These are phyloP conservation scores for Gadus chalcogrammus DNA, from an alignment of 2,113 vertebrate species.

Conservation along the genomic window DNA sequence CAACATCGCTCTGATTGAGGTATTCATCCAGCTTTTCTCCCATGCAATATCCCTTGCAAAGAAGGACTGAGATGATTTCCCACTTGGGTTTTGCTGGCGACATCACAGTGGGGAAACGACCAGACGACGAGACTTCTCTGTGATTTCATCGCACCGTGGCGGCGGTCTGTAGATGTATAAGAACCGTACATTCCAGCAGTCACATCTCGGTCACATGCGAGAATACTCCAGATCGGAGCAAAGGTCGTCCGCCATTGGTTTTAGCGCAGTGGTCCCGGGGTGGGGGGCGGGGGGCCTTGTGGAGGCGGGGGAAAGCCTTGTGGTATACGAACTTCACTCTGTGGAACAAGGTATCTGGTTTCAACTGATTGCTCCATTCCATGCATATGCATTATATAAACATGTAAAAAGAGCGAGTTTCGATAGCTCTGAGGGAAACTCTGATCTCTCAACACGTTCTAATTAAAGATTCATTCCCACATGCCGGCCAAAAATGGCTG, in stretches of 20 bases:
- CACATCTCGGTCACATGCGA: not conserved
- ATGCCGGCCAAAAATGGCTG: slow-evolving; percentile 40
- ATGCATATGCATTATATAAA: slow-evolving; percentile 67
- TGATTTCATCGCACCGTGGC: no score
- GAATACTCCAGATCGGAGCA: not conserved
- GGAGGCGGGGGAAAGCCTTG: not conserved
- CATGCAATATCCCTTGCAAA: not conserved
- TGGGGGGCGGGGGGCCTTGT: no score
- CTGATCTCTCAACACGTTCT: slow-evolving; percentile 64
- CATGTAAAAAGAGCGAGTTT: slow-evolving; percentile 47
- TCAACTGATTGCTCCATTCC: slow-evolving; percentile 57
- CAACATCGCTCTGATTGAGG: not conserved
- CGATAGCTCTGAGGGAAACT: slow-evolving; percentile 60
- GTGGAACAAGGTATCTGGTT: slow-evolving; percentile 50
- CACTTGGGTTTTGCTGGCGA: not conserved
- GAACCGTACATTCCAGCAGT: not conserved
- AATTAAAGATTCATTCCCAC: slow-evolving; percentile 62
- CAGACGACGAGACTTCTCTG: no score
- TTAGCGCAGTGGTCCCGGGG: not conserved
- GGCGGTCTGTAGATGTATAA: not conserved
- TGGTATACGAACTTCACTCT: slow-evolving; percentile 1
- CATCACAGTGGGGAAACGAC: no score
- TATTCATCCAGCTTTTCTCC: not conserved
- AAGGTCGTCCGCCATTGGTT: not conserved
- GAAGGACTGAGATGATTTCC: not conserved